Evolutionary conservation across 2,113 vertebrate species (phyloP).

Genomic region (Charina bottae): DNA sequence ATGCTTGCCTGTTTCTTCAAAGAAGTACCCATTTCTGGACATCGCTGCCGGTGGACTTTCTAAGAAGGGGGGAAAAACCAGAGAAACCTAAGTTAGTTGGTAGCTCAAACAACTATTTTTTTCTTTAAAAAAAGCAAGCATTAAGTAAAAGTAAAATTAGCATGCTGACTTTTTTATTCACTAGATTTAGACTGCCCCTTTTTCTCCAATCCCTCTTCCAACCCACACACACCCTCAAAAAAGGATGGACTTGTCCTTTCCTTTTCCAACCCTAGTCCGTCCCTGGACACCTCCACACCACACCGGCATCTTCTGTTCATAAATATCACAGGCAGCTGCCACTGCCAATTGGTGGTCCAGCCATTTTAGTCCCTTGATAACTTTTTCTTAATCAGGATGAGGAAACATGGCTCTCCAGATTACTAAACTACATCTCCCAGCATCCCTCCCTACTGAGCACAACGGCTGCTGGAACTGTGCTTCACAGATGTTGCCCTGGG

Average conservation of each 20-base stretch:
- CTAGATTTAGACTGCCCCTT: background rate
- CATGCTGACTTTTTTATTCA: background rate
- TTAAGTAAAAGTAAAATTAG: background rate
- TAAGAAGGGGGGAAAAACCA: slow-evolving; percentile 18
- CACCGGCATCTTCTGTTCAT: background rate
- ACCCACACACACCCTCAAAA: background rate
- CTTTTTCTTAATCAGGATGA: background rate
- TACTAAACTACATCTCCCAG: background rate
- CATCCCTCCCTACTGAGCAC: background rate
- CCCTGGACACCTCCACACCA: background rate
- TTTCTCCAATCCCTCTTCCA: background rate
- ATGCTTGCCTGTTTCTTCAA: slow-evolving; percentile 87
- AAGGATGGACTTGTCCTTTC: background rate
- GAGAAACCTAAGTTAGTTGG: background rate
- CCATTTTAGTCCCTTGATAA: background rate
- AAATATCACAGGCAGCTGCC: background rate
- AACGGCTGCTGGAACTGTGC: background rate
- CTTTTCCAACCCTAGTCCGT: background rate
- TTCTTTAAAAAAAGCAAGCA: background rate
- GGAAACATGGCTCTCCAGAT: background rate
- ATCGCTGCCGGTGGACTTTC: slow-evolving; percentile 74
- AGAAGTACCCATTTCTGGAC: slow-evolving; percentile 85
- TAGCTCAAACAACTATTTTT: too few relatives aligned
- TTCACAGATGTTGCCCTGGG: background rate
- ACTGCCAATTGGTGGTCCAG: too few relatives aligned